A percentile compares a stretch with the other conserved stretches of the same genome.
These are phyloP conservation scores for Epizoanthus ramosus DNA, from an alignment of 92 coral and sea anemone genomes.

Conservation along the genomic window DNA sequence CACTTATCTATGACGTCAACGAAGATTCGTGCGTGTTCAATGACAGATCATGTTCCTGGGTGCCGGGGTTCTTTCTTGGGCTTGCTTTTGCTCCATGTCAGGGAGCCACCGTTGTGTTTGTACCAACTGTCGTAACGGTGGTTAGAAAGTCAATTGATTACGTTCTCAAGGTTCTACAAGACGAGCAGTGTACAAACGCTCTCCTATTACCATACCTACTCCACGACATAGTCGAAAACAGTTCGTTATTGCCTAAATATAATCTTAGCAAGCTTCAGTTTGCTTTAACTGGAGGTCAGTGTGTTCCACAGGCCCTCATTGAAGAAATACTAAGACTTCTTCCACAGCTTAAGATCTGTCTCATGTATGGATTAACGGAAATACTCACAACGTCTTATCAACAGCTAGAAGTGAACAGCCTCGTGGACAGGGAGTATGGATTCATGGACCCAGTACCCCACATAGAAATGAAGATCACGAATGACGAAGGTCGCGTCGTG, in stretches of 20 bases:
- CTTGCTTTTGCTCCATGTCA: not conserved
- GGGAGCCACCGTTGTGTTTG: conserved; percentile 44
- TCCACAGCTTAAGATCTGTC: conserved; percentile 12
- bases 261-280: conserved; percentile 23
- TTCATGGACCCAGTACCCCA: conserved; percentile 45
- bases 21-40: conserved; percentile 21
- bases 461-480: conserved; percentile 45
- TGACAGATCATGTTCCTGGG: conserved; percentile 54
- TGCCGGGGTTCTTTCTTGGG: conserved; percentile 23
- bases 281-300: conserved; percentile 46
- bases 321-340: conserved; percentile 19
- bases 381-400: conserved; percentile 13
- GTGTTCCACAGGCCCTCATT: not conserved
- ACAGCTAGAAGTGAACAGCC: conserved; percentile 4
- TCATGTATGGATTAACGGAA: conserved; percentile 51
- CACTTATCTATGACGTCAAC: not conserved
- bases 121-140: conserved; percentile 49
- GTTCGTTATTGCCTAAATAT: not conserved
- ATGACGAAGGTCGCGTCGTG: conserved; percentile 22
- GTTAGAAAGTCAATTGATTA: conserved; percentile 26
- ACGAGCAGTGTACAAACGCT: conserved; percentile 56
- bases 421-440: conserved; percentile 30
- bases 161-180: conserved; percentile 39
- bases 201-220: conserved; percentile 40
- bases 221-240: conserved; percentile 28